Evolutionary conservation across 2,797 vertebrate species (phyloP).

Genomic region (Notamacropus eugenii): DNA sequence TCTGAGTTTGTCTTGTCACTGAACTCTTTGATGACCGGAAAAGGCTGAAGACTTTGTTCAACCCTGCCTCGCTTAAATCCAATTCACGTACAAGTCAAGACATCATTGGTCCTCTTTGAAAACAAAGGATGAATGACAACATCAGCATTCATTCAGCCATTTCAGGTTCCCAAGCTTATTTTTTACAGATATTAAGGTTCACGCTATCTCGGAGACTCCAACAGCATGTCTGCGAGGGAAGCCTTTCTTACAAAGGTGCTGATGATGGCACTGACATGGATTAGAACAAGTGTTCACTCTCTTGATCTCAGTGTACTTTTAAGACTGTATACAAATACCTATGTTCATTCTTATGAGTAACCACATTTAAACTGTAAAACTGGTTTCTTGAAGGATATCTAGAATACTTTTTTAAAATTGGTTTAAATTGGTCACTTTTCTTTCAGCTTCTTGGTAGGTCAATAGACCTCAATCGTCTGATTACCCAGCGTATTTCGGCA

Average conservation of each 20-base stretch:
- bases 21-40: no score
- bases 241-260: neutral
- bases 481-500: constrained; percentile 96
- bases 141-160: neutral
- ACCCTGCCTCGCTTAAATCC: neutral
- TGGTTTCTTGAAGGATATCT: neutral
- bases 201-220: neutral
- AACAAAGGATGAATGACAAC: neutral
- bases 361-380: neutral
- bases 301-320: neutral
- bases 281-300: neutral
- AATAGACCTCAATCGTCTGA: constrained; percentile 96
- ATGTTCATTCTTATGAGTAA: neutral
- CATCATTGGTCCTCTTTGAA: neutral
- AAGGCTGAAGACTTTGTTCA: neutral
- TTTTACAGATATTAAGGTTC: neutral
- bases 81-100: neutral
- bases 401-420: neutral
- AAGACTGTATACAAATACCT: neutral
- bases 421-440: neutral
- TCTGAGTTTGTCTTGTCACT: no score
- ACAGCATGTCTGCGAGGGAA: neutral
- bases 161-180: neutral
- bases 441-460: constrained; percentile 95
- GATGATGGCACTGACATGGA: neutral